Evolutionary conservation across 2,888 invertebrate species (phyloP).

Genomic region (Polyploca ridens): DNA sequence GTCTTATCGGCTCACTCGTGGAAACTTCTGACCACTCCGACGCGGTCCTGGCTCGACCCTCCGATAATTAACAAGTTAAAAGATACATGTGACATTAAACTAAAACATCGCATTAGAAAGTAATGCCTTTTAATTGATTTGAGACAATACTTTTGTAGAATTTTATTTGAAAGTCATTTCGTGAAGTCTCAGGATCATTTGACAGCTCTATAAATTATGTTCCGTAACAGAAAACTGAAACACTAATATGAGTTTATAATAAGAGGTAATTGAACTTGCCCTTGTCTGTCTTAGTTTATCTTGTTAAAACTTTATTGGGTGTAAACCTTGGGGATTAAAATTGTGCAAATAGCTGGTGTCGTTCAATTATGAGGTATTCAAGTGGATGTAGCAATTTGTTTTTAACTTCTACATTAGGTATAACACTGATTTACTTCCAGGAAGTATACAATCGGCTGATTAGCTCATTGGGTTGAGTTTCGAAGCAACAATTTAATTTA

Average conservation of each 20-base stretch:
- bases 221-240: neutral
- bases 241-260: constrained; percentile 1
- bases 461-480: neutral
- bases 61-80: constrained; percentile 12
- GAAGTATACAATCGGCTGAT: neutral
- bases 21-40: constrained; percentile 68
- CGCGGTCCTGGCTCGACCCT: constrained; percentile 37
- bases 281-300: neutral
- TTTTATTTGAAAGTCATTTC: neutral
- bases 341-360: neutral
- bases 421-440: neutral
- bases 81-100: neutral
- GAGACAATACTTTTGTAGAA: neutral
- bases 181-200: neutral
- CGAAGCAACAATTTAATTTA: neutral
- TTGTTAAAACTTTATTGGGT: neutral
- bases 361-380: neutral
- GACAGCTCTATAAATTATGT: neutral
- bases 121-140: neutral
- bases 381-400: neutral
- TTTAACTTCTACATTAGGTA: no score
- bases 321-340: neutral
- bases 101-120: neutral
- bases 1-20: constrained; percentile 61
- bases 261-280: neutral